Percentiles rank a stretch among this genome's conserved stretches.
Conservation (phyloP, 2,888 invertebrate species). For the Teinopalpus imperialis region DNA sequence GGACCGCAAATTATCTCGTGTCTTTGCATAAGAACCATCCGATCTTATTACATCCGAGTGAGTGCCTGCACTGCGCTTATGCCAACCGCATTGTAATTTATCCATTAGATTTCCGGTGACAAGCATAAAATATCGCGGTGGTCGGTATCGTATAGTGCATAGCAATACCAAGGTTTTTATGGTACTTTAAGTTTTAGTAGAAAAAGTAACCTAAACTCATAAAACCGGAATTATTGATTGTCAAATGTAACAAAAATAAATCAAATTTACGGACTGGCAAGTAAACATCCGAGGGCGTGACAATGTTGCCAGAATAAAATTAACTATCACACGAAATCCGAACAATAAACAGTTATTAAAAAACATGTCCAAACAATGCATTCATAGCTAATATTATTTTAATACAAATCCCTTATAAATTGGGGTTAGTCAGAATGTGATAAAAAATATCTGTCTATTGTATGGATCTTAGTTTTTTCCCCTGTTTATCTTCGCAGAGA, state of each 20-base stretch:
- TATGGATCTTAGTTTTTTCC: conserved; percentile 29
- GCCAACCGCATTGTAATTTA: too few relatives aligned
- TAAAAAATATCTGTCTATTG: conserved; percentile 31
- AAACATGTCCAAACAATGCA: conserved; percentile 31
- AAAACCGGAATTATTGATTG: conserved; percentile 15
- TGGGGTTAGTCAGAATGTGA: conserved; percentile 29
- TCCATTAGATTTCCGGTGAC: too few relatives aligned
- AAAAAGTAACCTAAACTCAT: too few relatives aligned
- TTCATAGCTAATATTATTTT: conserved; percentile 35
- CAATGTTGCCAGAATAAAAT: conserved; percentile 22
- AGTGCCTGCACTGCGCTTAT: too few relatives aligned
- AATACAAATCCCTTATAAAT: conserved; percentile 34
- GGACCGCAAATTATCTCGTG: too few relatives aligned
- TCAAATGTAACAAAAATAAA: conserved; percentile 10
- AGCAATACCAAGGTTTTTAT: too few relatives aligned
- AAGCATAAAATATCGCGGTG: too few relatives aligned
- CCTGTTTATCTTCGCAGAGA: conserved; percentile 35
- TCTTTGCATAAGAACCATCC: too few relatives aligned
- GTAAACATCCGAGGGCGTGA: conserved; percentile 16
- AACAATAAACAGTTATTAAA: conserved; percentile 38
- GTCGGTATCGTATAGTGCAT: too few relatives aligned
- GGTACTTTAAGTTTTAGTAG: too few relatives aligned
- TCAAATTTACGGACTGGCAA: conserved; percentile 12
- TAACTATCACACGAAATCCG: conserved; percentile 29
- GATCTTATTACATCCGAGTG: too few relatives aligned